Base-by-base conservation (phyloP, 2,888 invertebrate genomes). In the Nomada goodeniana region DNA sequence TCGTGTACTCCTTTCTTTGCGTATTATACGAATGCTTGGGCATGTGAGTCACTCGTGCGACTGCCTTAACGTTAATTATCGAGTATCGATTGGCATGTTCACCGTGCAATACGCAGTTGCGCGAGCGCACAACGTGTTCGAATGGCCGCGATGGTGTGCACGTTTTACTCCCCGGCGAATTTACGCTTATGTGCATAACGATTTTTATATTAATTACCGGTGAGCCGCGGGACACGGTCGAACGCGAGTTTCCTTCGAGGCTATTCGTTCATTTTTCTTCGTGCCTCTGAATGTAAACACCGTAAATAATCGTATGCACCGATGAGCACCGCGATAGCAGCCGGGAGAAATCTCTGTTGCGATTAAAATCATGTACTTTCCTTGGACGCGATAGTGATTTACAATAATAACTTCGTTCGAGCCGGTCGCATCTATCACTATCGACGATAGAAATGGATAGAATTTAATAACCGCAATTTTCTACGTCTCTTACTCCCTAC, bases 171-270 rank as follows among this genome's bases (percentile, higher is more conserved):
- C 23, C 20, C 42, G 42, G 63, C 47, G 60, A 71, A 70, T 76
- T 71, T 69, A 72, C 78, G 72, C 61, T 76, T 23, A 50, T 57
- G 47, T 57, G 26, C n/a, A 72, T 36, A 64, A 71, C 64, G 78
- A 80, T 80, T 80, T 80, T 80, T 80, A 68, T 64, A 72, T 78
- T 72, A 80, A 72, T 80, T 78, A 80, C 69, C 79, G 29, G 42
- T 26, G 64, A 47, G 53, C 53, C 53, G 53, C 15, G 47, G 23
- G 23, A 60, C 60, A 57, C 36, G 36, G 20, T 15, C 2, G 59
- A 0, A 20, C 26, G 7, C 65, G 50, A n/a, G 42, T 18, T 23
- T 26, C 42, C 69, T 57, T n/a, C 47, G 29, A 29, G 47, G 55
- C 44, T 13, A 23, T n/a, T 11, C 44, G 15, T 47, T 47, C 53